Percentiles rank a stretch among this genome's conserved stretches.
phyloP scores from a whole-genome alignment of 2,888 invertebrate species.

The Cerastis leucographa region DNA sequence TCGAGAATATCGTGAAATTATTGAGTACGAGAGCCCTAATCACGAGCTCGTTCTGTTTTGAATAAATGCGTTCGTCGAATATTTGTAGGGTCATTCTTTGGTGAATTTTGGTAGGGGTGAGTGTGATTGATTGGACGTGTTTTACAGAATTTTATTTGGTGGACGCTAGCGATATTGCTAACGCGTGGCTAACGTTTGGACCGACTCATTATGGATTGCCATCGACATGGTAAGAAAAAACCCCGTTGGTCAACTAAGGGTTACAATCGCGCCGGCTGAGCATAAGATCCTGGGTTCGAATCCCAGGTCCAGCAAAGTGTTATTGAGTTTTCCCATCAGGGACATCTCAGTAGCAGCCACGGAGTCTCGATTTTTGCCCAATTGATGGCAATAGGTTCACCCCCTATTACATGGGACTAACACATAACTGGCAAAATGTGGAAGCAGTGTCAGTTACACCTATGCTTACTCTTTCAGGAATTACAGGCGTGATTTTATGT shows the following conservation, averaged over 20 bases:
- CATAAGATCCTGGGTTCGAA: too few relatives aligned
- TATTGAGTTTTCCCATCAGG: neutral
- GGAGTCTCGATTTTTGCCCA: neutral
- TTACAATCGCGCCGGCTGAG: neutral
- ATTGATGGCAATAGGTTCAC: neutral
- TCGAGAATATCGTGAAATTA: slow-evolving; percentile 59
- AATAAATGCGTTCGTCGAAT: slow-evolving; percentile 52
- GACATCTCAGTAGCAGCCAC: neutral
- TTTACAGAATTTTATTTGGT: neutral
- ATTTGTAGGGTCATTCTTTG: slow-evolving; percentile 32
- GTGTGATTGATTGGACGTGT: slow-evolving; percentile 21
- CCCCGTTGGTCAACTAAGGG: too few relatives aligned
- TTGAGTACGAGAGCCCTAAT: slow-evolving; percentile 48
- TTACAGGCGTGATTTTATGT: neutral
- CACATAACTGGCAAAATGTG: neutral
- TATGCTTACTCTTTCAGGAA: neutral
- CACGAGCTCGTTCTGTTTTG: slow-evolving; percentile 29
- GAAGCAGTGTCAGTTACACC: neutral
- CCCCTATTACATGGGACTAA: neutral
- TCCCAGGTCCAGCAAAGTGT: neutral
- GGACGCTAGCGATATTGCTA: neutral
- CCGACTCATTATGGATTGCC: neutral
- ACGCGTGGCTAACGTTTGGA: neutral
- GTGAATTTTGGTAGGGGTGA: slow-evolving; percentile 18
- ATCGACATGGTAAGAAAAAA: neutral